phyloP scores from a whole-genome alignment of 2,888 invertebrate species.

The Saturnia japonica region DNA sequence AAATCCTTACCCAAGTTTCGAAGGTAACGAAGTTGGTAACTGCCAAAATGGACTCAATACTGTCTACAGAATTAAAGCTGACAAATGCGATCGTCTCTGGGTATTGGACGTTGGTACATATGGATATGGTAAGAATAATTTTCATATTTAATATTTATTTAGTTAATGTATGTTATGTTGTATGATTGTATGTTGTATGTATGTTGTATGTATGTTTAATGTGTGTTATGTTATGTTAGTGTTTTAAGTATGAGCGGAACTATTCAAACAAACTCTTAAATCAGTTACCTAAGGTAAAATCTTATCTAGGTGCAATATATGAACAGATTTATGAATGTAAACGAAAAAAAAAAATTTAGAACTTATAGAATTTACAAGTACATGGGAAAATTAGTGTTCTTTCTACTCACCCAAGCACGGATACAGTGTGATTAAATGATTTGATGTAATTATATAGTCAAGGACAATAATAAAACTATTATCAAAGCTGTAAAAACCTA shows the following conservation, averaged over 20 bases:
- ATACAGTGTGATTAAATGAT: background rate
- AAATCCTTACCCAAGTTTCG: conserved; percentile 90
- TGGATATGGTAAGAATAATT: conserved; percentile 84
- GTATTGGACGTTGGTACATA: conserved; percentile 92
- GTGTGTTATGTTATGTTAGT: too few relatives aligned
- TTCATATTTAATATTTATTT: too few relatives aligned
- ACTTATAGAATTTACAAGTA: too few relatives aligned
- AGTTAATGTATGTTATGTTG: too few relatives aligned
- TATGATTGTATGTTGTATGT: too few relatives aligned
- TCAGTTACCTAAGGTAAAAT: too few relatives aligned
- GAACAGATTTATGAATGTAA: background rate
- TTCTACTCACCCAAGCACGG: background rate
- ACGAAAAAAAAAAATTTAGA: background rate
- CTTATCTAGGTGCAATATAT: background rate
- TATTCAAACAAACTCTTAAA: too few relatives aligned
- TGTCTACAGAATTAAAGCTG: conserved; percentile 90
- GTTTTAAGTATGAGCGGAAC: too few relatives aligned
- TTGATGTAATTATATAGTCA: background rate
- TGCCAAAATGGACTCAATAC: conserved; percentile 89
- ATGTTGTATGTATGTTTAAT: too few relatives aligned
- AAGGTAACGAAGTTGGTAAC: conserved; percentile 88
- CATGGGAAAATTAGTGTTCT: background rate
- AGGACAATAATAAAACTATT: background rate
- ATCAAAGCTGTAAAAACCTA: too few relatives aligned
- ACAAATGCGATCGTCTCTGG: conserved; percentile 91